Percentiles rank a stretch among this genome's conserved stretches.
Conservation (phyloP, 2,888 invertebrate genomes). For the Plagodis pulveraria region DNA sequence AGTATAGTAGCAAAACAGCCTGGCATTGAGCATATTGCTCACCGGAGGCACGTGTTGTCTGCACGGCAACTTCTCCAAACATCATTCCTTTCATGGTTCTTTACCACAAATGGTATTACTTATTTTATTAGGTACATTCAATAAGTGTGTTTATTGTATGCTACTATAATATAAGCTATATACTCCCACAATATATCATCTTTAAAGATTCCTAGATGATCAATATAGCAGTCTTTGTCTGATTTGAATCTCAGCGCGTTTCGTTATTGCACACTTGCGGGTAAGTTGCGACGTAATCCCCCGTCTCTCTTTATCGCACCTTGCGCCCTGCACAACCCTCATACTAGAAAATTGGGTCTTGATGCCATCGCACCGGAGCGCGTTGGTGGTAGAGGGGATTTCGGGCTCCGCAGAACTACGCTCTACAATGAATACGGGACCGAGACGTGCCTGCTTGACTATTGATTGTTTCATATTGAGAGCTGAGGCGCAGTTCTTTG, state of each 20-base stretch:
- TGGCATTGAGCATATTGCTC: too few relatives aligned
- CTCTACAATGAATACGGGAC: slow-evolving; percentile 79
- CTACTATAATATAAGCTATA: too few relatives aligned
- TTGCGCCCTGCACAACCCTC: slow-evolving; percentile 66
- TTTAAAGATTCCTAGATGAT: too few relatives aligned
- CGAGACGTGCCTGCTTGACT: slow-evolving; percentile 75
- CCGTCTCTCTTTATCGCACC: slow-evolving; percentile 52
- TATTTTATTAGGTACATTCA: too few relatives aligned
- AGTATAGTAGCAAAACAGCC: too few relatives aligned
- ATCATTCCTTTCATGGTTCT: too few relatives aligned
- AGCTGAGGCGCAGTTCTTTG: slow-evolving; percentile 15
- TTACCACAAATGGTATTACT: too few relatives aligned
- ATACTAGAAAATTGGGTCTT: slow-evolving; percentile 79
- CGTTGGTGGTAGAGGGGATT: slow-evolving; percentile 73
- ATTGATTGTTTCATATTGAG: slow-evolving; percentile 75
- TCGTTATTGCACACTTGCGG: slow-evolving; percentile 73
- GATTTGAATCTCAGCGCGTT: slow-evolving; percentile 62
- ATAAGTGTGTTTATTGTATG: too few relatives aligned
- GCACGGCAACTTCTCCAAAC: too few relatives aligned
- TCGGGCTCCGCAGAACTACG: slow-evolving; percentile 76
- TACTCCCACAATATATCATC: too few relatives aligned
- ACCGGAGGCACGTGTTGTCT: too few relatives aligned
- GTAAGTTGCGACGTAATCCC: slow-evolving; percentile 65
- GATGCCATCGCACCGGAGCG: too few relatives aligned
- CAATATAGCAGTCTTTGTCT: slow-evolving; percentile 64